Base-by-base conservation (phyloP, 2,113 vertebrate genomes). In the Albula goreensis region DNA sequence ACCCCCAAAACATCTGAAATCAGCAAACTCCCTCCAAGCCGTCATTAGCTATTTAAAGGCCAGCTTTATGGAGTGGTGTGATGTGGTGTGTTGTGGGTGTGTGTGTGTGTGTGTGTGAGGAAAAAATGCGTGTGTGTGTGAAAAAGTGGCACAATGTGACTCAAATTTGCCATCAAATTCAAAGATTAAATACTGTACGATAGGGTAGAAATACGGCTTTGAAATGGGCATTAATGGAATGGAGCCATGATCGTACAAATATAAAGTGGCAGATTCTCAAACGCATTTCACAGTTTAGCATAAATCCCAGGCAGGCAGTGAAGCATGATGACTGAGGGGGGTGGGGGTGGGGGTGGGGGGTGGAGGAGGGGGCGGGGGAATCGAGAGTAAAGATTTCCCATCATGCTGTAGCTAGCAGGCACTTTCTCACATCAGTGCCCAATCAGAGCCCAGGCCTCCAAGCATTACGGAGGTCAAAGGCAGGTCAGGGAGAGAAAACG, bases 251-350 rank as follows among this genome's bases (percentile, higher is more conserved):
- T 13, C 41, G 83, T 52, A 84, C 78, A 70, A 52, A 80, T 31
- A 85, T 78, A 82, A 86, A 78, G 50, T 74, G 60, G 12, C 48
- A 49, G 4, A 52, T 80, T 53, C 31, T 22, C 48, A 86, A 60
- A 81, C 60, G 79, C 78, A 86, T 22, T 51, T 66, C 50, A 86
- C 74, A 66, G 11, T 49, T 50, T 83, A 83, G 60, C 50, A 82
- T n/a, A 15, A 85, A 60, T 80, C 78, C 60, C 49, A 22, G 10
- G 85, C 25, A 53, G 80, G 80, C 31, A 60, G 80, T 25, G 50
- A 82, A 77, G 80, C 85, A 82, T 86, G 74, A 85, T 56, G 31
- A 41, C 31, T 41, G 31, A 41, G 31, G 31, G 31, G 31, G 31
- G 31, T 41, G 31, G 31, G 31, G 31, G 31, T 41, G 31, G 31